Evolutionary conservation across 2,888 invertebrate genomes (phyloP).

Genomic region (Parascotia fuliginaria): DNA sequence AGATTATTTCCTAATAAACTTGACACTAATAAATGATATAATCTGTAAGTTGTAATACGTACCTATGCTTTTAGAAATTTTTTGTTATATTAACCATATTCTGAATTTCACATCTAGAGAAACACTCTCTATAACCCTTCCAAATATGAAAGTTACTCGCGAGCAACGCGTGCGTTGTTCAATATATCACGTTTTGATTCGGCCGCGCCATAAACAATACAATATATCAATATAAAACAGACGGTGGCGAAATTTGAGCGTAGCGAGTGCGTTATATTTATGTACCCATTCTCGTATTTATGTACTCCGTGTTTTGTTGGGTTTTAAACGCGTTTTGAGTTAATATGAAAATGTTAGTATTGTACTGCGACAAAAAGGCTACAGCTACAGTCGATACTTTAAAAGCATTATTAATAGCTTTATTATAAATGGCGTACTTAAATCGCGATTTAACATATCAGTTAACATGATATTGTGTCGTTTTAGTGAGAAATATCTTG

Average conservation of each 20-base stretch:
- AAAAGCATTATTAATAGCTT: no score
- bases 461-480: no score
- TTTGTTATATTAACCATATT: no score
- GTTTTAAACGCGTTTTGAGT: conserved; percentile 12
- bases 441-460: no score
- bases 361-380: neutral
- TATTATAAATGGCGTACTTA: no score
- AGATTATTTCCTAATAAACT: no score
- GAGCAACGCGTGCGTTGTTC: conserved; percentile 77
- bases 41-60: no score
- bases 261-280: conserved; percentile 82
- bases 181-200: conserved; percentile 86
- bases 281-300: conserved; percentile 56
- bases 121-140: conserved; percentile 70
- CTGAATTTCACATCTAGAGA: conserved; percentile 57
- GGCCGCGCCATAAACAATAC: conserved; percentile 86
- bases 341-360: conserved; percentile 9
- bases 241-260: conserved; percentile 85
- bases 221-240: conserved; percentile 86
- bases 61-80: no score
- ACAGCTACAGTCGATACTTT: neutral
- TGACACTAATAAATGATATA: no score
- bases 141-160: conserved; percentile 84
- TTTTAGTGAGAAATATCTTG: no score
- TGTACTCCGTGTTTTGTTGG: conserved; percentile 18